phyloP scores from a whole-genome alignment of 2,888 invertebrate species.

The Drosophila maculinotata region DNA sequence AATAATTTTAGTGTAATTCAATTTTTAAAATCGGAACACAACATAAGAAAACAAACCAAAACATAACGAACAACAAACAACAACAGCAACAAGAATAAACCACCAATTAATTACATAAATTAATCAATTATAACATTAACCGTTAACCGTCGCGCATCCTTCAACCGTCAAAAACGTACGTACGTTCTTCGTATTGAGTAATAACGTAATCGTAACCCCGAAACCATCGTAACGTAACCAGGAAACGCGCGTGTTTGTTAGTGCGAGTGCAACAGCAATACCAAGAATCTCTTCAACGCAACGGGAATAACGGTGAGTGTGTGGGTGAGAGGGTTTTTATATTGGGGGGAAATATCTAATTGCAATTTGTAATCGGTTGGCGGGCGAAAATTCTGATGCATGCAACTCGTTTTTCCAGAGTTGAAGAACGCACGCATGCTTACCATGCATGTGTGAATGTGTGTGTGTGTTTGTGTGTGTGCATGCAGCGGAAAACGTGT shows the following conservation, averaged over 20 bases:
- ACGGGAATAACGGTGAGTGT: conserved; percentile 32
- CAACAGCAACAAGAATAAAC: conserved; percentile 38
- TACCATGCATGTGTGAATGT: conserved; percentile 9
- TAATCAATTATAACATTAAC: conserved; percentile 32
- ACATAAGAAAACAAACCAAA: conserved; percentile 48
- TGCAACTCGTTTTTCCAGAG: conserved; percentile 63
- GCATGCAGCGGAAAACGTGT: conserved; percentile 72
- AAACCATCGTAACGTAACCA: conserved; percentile 17
- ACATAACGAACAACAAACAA: conserved; percentile 50
- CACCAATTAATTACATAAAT: conserved; percentile 22
- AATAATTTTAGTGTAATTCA: conserved; percentile 64
- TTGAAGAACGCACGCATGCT: conserved; percentile 38
- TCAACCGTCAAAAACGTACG: conserved; percentile 12
- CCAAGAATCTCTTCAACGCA: conserved; percentile 20
- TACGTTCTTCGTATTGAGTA: conserved; percentile 42
- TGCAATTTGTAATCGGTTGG: conserved; percentile 5
- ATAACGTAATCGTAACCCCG: no score
- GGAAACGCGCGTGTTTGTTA: conserved; percentile 9
- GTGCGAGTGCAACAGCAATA: conserved; percentile 20
- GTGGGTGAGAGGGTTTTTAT: not conserved
- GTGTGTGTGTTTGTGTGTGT: conserved; percentile 39
- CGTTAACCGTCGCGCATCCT: conserved; percentile 41
- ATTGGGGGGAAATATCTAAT: conserved; percentile 2
- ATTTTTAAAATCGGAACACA: conserved; percentile 66
- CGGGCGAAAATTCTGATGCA: conserved; percentile 56